Conservation (phyloP, 1,140 invertebrate species). For the Tetramorium parvispinum region DNA sequence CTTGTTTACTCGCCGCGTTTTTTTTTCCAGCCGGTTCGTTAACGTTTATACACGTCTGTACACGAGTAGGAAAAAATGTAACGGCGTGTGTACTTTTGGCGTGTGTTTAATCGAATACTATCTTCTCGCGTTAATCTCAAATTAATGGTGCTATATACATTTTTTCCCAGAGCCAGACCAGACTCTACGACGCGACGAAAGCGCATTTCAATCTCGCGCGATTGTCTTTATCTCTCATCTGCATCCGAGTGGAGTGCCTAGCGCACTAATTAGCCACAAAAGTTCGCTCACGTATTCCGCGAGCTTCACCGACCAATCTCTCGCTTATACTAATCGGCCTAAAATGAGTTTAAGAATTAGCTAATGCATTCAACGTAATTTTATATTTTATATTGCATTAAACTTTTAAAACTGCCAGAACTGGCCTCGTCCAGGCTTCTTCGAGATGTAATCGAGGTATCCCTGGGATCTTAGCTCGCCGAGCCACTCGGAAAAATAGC, state of each 20-base stretch:
- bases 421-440: constrained; percentile 33
- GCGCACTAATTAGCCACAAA: constrained; percentile 59
- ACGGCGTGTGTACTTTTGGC: not conserved
- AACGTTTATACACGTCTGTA: constrained; percentile 12
- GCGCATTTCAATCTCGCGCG: constrained; percentile 33
- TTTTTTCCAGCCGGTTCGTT: constrained; percentile 33
- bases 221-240: constrained; percentile 46
- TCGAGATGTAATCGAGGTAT: constrained; percentile 10
- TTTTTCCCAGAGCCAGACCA: constrained; percentile 14
- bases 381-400: too few species aligned
- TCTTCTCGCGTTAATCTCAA: constrained; percentile 36
- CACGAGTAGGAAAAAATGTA: not conserved
- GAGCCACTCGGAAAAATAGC: constrained; percentile 59
- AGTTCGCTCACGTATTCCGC: constrained; percentile 41
- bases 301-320: constrained; percentile 21
- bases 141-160: not conserved
- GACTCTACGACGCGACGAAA: constrained; percentile 12
- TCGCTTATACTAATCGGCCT: not conserved
- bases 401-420: constrained; percentile 47
- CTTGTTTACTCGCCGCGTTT: not conserved
- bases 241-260: not conserved
- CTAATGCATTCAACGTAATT: not conserved
- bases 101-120: constrained; percentile 28
- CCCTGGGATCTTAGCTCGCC: not conserved
- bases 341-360: not conserved